Evolutionary conservation across 2,888 invertebrate genomes (phyloP).

Genomic region (Polylopha cassiicola): DNA sequence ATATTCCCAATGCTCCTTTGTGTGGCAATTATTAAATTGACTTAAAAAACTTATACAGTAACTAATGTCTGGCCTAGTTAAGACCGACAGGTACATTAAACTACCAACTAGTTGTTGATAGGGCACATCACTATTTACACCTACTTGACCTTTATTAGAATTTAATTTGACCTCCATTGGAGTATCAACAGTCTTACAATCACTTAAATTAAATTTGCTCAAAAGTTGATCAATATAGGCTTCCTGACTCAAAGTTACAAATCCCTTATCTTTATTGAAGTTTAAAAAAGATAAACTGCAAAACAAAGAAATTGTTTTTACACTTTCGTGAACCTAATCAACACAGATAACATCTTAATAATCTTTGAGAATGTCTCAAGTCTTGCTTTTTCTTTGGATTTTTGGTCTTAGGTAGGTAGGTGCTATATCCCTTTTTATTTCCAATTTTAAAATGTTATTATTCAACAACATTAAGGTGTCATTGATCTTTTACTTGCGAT

Average conservation of each 20-base stretch:
- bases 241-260: constrained; percentile 15
- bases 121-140: not conserved
- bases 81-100: constrained; percentile 4
- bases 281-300: too few relatives aligned
- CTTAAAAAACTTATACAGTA: constrained; percentile 7
- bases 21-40: constrained; percentile 5
- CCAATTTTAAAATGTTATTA: not conserved
- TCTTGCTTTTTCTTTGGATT: too few relatives aligned
- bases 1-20: constrained; percentile 4
- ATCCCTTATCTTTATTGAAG: too few relatives aligned
- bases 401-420: too few relatives aligned
- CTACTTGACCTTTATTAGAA: constrained; percentile 9
- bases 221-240: constrained; percentile 14
- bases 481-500: constrained; percentile 16
- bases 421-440: too few relatives aligned
- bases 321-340: too few relatives aligned
- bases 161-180: constrained; percentile 21
- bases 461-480: constrained; percentile 10
- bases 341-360: too few relatives aligned
- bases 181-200: constrained; percentile 16
- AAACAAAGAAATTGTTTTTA: too few relatives aligned
- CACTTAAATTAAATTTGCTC: constrained; percentile 14
- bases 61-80: constrained; percentile 7
- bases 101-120: constrained; percentile 6
- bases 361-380: too few relatives aligned